Base-by-base conservation (phyloP, 2,888 invertebrate species). In the Toxonevra muliebris region DNA sequence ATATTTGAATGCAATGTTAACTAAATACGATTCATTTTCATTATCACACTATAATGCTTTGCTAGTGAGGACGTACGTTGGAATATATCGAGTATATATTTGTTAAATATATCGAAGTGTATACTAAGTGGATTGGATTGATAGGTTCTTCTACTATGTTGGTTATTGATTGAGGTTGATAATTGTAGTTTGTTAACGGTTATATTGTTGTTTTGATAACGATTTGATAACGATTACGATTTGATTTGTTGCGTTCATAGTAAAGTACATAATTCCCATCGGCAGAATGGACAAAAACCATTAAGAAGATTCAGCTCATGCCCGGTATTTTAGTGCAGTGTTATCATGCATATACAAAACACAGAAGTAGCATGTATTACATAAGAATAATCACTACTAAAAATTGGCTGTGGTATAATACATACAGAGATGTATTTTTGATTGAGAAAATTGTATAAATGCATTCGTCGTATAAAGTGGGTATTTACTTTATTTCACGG, bases 241-340 rank as follows among this genome's bases (percentile, higher is more conserved):
- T 63, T 65, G 48, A 63, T 13, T 41, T 58, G n/a, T 59, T 59
- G 78, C 82, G 81, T 82, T 83, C 83, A 83, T 83, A 83, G 84
- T 83, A 83, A 83, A 83, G 83, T 83, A 83, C 83, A 83, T 83
- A 83, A 83, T 83, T 79, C 83, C 83, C 84, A 84, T 83, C 76
- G 83, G 75, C 82, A 83, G 84, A 83, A 83, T 84, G 83, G 83
- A 81, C 83, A 82, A 83, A 83, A 83, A 83, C 83, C 83, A 83
- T 83, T 83, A 83, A 83, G 80, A 80, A 80, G 83, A 84, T 84
- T 84, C 84, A 79, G 77, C 82, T 80, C 76, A 76, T 80, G 82
- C 82, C 79, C 76, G 76, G 79, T 76, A 80, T 78, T 76, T 61
- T 40, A 41, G 15, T 66, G 66, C 52, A 59, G 30, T 55, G 55